Evolutionary conservation across 1,140 invertebrate genomes (phyloP).

Genomic region (Phortica variegata): DNA sequence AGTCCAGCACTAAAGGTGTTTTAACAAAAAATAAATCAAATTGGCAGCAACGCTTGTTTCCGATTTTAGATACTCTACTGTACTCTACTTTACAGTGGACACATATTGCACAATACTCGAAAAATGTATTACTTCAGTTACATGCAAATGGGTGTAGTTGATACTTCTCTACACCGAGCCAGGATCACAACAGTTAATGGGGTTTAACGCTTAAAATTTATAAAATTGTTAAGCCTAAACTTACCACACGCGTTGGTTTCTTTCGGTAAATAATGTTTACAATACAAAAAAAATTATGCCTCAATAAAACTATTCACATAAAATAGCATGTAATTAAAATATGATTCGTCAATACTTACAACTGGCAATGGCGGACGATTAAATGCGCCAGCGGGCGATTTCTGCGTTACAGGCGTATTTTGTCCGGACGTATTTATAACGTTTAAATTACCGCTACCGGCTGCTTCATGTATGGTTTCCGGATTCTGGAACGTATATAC

Average conservation of each 20-base stretch:
- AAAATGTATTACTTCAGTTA: too few relatives aligned
- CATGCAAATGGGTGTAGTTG: conserved; percentile 51
- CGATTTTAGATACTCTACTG: too few relatives aligned
- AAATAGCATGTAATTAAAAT: too few relatives aligned
- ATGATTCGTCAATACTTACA: too few relatives aligned
- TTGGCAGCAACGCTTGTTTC: too few relatives aligned
- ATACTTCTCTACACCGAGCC: too few relatives aligned
- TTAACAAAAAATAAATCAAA: too few relatives aligned
- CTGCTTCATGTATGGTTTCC: conserved; percentile 59
- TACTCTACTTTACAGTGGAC: too few relatives aligned
- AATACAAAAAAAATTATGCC: conserved; percentile 32
- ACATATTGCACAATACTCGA: too few relatives aligned
- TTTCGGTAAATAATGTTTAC: conserved; percentile 16
- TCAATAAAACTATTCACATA: too few relatives aligned
- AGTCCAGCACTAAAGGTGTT: too few relatives aligned
- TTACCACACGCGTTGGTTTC: conserved; percentile 55
- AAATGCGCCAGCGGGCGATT: conserved; percentile 45
- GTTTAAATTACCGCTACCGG: conserved; percentile 5
- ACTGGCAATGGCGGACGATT: conserved; percentile 65
- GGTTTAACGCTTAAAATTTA: not conserved
- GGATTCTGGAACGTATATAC: conserved; percentile 86
- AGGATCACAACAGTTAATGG: conserved; percentile 9
- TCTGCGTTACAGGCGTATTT: conserved; percentile 44
- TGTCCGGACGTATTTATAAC: conserved; percentile 29
- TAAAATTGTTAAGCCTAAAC: conserved; percentile 20